Conservation (phyloP, 2,113 vertebrate genomes). For the Zapus hudsonius region DNA sequence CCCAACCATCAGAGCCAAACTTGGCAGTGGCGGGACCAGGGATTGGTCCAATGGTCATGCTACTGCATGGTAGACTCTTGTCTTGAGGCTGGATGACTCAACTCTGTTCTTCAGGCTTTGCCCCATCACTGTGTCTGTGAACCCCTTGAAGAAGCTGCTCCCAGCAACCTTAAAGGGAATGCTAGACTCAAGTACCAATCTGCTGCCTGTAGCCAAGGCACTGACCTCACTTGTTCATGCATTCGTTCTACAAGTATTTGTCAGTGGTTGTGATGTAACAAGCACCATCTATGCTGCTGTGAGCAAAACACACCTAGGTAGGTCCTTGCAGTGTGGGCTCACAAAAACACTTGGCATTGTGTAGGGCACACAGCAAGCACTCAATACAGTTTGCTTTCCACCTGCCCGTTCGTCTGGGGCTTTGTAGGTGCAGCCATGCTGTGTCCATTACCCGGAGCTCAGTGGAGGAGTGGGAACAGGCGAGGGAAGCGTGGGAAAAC, state of each 20-base stretch:
- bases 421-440: not conserved
- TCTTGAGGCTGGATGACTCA: not conserved
- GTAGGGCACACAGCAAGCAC: no score
- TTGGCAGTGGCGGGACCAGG: no score
- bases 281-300: fast-evolving
- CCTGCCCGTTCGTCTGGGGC: not conserved
- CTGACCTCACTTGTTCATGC: not conserved
- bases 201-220: no score
- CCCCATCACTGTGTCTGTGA: not conserved
- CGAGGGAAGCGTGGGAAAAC: conserved; percentile 60
- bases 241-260: not conserved
- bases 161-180: not conserved
- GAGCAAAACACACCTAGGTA: not conserved
- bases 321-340: not conserved
- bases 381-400: not conserved
- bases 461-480: not conserved
- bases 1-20: not conserved
- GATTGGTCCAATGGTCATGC: not conserved
- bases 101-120: not conserved
- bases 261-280: not conserved
- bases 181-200: not conserved
- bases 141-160: not conserved
- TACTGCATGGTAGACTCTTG: not conserved
- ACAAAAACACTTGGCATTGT: not conserved
- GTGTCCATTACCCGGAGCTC: not conserved